Evolutionary conservation across 2,797 vertebrate species (phyloP), one percentile per base, ranked within the genome.

Genomic region (Hybognathus amarus): DNA sequence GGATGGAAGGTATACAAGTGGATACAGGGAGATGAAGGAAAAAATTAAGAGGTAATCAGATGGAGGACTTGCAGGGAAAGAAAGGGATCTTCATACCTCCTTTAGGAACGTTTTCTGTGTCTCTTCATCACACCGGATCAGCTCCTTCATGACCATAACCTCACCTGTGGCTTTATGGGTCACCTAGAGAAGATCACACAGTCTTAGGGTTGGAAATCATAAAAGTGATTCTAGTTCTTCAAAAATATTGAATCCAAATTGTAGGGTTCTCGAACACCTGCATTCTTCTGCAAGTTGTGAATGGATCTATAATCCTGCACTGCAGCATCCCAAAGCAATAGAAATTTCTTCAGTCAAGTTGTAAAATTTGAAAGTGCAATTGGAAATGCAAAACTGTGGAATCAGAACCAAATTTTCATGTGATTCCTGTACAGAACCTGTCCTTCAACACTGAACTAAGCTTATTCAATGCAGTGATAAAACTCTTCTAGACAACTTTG

Each of bases 121-220:
- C 90, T 99, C 98, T 74, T 99, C 97, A 0, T 99, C 98, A 0
- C 99, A 99, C 22, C 98, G 96, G 87, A 99, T 99, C 89, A 99
- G 90, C 89, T 99, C 98, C 91, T 99, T 99, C 98, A 99, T 99
- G 80, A 98, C 98, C 98, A 99, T 99, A 90, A 99, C 97, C 92
- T 99, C 98, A 0, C 98, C 98, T 0, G 98, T 99, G 89, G 97
- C 97, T 85, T 92, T 95, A 90, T 99, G 98, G 0, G 97, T 99
- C 87, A 99, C 97, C 98, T 99, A 88, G 17, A 75, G 2, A 3
- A 0, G 15, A 85, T 80, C 22, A 71, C 42, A 86, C 6, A 17
- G 22, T 27, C 40, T 76, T 61, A 61, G 36, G n/a, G n/a, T 27
- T 24, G n/a, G 30, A 74, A 54, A 22, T n/a, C 3, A 0, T 2